Conservation (phyloP, 2,888 invertebrate species). For the Homarus gammarus region DNA sequence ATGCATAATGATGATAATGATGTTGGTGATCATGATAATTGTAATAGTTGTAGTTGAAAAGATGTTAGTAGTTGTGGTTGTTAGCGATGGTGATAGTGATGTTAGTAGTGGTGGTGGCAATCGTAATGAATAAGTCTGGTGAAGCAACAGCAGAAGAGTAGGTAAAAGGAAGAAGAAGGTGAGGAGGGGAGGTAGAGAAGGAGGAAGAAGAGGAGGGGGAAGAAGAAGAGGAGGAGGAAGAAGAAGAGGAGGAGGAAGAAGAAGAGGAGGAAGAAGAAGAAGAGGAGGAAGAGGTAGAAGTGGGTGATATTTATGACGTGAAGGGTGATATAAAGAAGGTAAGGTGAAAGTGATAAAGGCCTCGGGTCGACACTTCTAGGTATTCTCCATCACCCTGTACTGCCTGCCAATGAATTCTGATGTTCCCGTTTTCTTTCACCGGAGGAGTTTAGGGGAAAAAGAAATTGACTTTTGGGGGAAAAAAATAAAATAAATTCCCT, state of each 20-base stretch:
- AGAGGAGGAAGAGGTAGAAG: not conserved
- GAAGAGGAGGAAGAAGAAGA: not conserved
- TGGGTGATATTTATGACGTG: not conserved
- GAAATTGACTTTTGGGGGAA: not conserved
- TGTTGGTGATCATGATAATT: no score
- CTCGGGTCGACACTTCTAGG: not conserved
- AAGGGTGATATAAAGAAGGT: not conserved
- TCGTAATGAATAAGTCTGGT: no score
- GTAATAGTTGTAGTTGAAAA: no score
- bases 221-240: not conserved
- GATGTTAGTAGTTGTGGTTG: no score
- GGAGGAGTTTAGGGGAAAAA: not conserved
- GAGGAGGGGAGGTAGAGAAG: no score
- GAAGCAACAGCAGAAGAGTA: no score
- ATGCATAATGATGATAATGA: no score
- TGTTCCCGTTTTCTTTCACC: not conserved
- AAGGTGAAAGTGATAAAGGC: not conserved
- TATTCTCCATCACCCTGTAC: not conserved
- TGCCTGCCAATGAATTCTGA: constrained; percentile 8
- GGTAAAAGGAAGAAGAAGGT: no score
- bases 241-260: not conserved
- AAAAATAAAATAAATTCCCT: not conserved
- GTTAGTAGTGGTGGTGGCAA: no score
- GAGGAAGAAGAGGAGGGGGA: not conserved
- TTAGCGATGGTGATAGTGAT: no score